Evolutionary conservation across 2,888 invertebrate species (phyloP), one percentile per base, ranked within the genome.

Genomic region (Oligia fasciuncula): DNA sequence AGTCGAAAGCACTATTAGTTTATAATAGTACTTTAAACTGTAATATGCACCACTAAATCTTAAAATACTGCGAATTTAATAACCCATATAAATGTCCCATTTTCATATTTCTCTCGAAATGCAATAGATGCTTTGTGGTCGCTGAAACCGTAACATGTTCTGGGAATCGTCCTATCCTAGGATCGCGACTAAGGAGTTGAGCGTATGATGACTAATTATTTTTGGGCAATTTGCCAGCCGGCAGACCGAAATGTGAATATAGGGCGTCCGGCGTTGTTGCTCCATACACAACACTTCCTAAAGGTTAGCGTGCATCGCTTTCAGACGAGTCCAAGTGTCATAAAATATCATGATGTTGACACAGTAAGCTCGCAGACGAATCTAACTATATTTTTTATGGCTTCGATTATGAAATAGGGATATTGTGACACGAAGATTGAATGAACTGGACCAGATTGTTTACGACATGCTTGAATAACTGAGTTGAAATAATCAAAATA

Each of bases 181-280:
- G 91, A 91, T 89, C 89, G 91, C 82, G 72, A 83, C 90, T 92
- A 91, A 91, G 91, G 91, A 89, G 90, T 89, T 87, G 88, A 87
- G 87, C 77, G 88, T 88, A 92, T 90, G 94, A 93, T 95, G 95
- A 95, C 95, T 95, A 96, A 96, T 95, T 95, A 96, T 94, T 94
- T 95, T 94, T 92, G 93, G 96, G 96, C 95, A 92, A 65, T 83
- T 80, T 93, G 95, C 96, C 96, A 96, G 92, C 81, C 85, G 92
- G 91, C 94, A 93, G 91, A 87, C 84, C 76, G 89, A 88, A 90
- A 88, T 85, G 84, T 85, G 90, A 90, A 92, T 92, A 89, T 92
- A 91, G 90, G 91, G 84, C 91, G 87, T 77, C 89, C 86, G 84
- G 79, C 87, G 91, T 87, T 83, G 86, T 88, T 88, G 86, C 88